Percentiles rank a stretch among this genome's conserved stretches.
Conservation (phyloP, 2,888 invertebrate species). For the Harpalus rubripes region DNA sequence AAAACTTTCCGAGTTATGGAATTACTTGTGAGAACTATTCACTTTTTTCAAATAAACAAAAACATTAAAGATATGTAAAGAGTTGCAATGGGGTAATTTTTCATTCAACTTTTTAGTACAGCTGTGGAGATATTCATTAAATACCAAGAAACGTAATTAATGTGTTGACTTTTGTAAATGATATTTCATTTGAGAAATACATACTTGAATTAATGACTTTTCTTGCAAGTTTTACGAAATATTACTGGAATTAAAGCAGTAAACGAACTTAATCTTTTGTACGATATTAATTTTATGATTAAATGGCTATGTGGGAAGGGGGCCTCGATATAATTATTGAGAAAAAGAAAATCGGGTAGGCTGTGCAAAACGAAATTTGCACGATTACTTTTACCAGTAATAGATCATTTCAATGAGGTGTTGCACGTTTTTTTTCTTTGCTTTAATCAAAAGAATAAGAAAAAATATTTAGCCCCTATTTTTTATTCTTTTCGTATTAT, state of each 20-base stretch:
- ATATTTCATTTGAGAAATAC: slow-evolving; percentile 25
- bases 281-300: too few species aligned
- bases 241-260: neutral
- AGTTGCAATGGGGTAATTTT: slow-evolving; percentile 26
- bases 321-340: too few species aligned
- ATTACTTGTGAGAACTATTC: slow-evolving; percentile 54
- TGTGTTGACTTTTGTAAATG: neutral
- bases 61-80: slow-evolving; percentile 21
- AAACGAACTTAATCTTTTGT: too few species aligned
- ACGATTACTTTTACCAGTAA: too few species aligned
- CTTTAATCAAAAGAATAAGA: too few species aligned
- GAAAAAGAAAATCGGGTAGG: too few species aligned
- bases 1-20: slow-evolving; percentile 56
- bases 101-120: slow-evolving; percentile 35
- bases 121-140: slow-evolving; percentile 37
- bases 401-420: too few species aligned
- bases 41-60: slow-evolving; percentile 48
- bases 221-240: neutral
- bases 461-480: too few species aligned
- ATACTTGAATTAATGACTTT: slow-evolving; percentile 10
- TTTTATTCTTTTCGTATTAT: too few species aligned
- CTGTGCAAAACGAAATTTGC: too few species aligned
- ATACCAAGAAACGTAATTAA: neutral
- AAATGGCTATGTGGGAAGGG: too few species aligned
- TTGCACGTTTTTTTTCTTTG: too few species aligned